A percentile compares a stretch with the other conserved stretches of the same genome.
Conservation (phyloP, 2,888 invertebrate genomes). For the Brassicogethes aeneus region DNA sequence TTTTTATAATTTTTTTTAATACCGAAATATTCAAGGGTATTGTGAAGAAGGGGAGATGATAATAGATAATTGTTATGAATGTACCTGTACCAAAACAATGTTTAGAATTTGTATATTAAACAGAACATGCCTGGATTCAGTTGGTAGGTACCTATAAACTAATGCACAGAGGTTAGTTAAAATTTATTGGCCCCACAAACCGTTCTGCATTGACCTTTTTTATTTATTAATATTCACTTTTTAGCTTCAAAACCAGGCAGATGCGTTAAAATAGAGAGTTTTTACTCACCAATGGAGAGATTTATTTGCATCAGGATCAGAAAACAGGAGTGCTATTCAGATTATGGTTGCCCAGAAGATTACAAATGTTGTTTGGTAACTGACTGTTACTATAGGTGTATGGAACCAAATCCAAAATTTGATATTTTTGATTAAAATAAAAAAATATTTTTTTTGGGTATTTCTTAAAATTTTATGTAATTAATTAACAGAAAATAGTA, state of each 20-base stretch:
- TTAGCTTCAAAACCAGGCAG: constrained; percentile 12
- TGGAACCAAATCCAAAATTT: constrained; percentile 6
- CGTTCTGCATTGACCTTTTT: neutral
- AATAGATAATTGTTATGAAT: constrained; percentile 13
- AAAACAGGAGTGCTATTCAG: constrained; percentile 14
- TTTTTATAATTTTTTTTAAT: no score
- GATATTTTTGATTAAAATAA: constrained; percentile 1
- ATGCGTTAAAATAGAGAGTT: constrained; percentile 6
- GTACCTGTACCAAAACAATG: constrained; percentile 13
- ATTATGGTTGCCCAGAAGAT: constrained; percentile 13
- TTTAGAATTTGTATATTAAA: constrained; percentile 10
- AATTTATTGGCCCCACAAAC: no score
- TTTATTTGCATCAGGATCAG: constrained; percentile 5
- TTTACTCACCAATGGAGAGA: constrained; percentile 1
- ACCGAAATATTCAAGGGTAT: constrained; percentile 12
- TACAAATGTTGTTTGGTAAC: constrained; percentile 15
- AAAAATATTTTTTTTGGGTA: neutral
- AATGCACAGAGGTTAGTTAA: no score
- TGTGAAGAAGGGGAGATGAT: constrained; percentile 10
- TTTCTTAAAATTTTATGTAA: no score
- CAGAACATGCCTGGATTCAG: constrained; percentile 6
- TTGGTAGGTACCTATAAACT: no score
- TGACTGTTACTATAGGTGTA: constrained; percentile 14
- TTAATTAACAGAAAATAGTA: no score
- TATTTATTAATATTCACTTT: constrained; percentile 1